Evolutionary conservation across 2,797 vertebrate genomes (phyloP).

Genomic region (Propithecus perrieri): DNA sequence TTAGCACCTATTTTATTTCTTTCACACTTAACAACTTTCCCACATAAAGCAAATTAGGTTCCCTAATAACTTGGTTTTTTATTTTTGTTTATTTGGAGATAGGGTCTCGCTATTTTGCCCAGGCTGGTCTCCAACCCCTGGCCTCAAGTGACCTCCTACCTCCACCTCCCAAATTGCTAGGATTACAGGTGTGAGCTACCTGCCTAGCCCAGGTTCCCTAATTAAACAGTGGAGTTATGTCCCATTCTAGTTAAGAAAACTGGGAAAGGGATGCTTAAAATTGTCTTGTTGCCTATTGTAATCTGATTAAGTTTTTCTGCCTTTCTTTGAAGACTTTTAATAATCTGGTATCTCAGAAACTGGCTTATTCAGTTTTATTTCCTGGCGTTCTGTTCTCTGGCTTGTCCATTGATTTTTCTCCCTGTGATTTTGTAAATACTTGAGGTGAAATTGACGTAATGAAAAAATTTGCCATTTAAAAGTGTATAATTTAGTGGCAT

Average conservation of each 20-base stretch:
- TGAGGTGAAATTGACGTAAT: background rate
- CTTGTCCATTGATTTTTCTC: background rate
- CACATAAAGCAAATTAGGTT: background rate
- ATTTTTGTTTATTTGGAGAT: background rate
- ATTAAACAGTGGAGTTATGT: background rate
- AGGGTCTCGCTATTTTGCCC: background rate
- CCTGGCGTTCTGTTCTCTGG: background rate
- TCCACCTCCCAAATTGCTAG: background rate
- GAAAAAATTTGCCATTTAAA: background rate
- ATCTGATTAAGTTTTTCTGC: background rate
- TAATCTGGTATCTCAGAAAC: background rate
- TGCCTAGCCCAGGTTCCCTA: background rate
- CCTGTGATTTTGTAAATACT: background rate
- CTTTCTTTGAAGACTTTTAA: background rate
- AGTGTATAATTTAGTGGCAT: background rate
- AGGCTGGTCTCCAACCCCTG: background rate
- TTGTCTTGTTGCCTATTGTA: background rate
- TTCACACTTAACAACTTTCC: slow-evolving; percentile 13
- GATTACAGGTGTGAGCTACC: background rate
- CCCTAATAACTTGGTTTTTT: background rate
- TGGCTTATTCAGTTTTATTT: background rate
- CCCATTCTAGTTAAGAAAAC: slow-evolving; percentile 23
- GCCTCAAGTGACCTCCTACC: background rate
- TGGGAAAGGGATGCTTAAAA: background rate
- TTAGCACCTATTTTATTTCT: slow-evolving; percentile 1